Evolutionary conservation across 2,113 vertebrate genomes (phyloP), one percentile per base, ranked within the genome.

Genomic region (Prietella phreatophila): DNA sequence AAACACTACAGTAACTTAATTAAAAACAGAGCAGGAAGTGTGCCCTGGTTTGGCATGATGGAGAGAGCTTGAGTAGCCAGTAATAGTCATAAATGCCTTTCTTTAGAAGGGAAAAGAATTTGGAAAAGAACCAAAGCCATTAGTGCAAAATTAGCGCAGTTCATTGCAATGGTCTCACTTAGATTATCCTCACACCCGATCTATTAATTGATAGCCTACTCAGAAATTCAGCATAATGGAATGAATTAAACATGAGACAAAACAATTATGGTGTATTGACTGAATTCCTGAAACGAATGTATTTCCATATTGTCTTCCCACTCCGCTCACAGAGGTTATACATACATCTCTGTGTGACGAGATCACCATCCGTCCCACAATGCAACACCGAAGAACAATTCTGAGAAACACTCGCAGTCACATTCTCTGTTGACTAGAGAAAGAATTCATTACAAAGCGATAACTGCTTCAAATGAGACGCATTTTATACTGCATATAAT

Each of bases 261-360:
- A 75, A 11, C 27, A 71, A 84, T 78, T 14, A 65, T 42, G 10
- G 15, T 25, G 55, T 78, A 67, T 53, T 69, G 47, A 81, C 22
- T 81, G 22, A 33, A 86, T 69, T 81, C 50, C 30, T 42, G 15
- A 82, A 56, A 86, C 5, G 20, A 47, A 13, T 67, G 33, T 13
- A 79, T 55, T 80, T 22, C 42, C n/a, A 22, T 39, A 61, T n/a
- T 25, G 27, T 22, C 53, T 63, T 22, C 5, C 25, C 17, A 73
- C 42, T 71, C 61, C 73, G 9, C 42, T 71, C 33, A 67, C n/a
- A 67, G 14, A 87, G 79, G 73, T 60, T 78, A 33, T 55, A 93
- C 93, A 93, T 86, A 95, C 94, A 95, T 88, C 89, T 94, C 55
- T 84, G 69, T 0, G 82, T 76, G 67, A 92, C 91, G 63, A 80